Conservation (phyloP, 2,888 invertebrate species). For the Caprella mutica region DNA sequence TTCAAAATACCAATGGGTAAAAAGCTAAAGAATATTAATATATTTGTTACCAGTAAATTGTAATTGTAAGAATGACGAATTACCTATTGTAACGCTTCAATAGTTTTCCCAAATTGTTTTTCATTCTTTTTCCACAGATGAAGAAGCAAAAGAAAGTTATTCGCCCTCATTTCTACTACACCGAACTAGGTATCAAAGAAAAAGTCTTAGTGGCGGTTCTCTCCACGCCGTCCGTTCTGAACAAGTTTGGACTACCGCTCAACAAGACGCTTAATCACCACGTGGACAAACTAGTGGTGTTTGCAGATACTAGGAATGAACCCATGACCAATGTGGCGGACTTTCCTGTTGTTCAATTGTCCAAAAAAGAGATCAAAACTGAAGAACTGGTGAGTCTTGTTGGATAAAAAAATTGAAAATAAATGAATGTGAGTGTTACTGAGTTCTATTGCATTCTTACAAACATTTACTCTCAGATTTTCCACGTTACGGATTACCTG, state of each 20-base stretch:
- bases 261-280: constrained; percentile 76
- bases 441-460: background rate
- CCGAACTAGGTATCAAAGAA: constrained; percentile 84
- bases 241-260: constrained; percentile 47
- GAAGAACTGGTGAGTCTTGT: too few relatives aligned
- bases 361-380: too few relatives aligned
- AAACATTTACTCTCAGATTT: constrained; percentile 17
- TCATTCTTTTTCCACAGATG: constrained; percentile 3
- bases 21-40: too few relatives aligned
- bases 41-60: too few relatives aligned
- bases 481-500: constrained; percentile 23
- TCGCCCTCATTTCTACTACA: constrained; percentile 84
- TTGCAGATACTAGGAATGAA: too few relatives aligned
- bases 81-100: too few relatives aligned
- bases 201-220: constrained; percentile 77
- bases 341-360: too few relatives aligned
- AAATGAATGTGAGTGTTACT: background rate
- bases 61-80: too few relatives aligned
- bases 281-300: constrained; percentile 71
- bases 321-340: too few relatives aligned
- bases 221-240: constrained; percentile 49
- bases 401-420: too few relatives aligned
- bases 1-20: too few relatives aligned
- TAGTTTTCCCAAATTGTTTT: too few relatives aligned
- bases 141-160: constrained; percentile 14